These are phyloP conservation scores for Myrmecophaga tridactyla DNA, from an alignment of 2,113 vertebrate genomes.

Conservation along the genomic window DNA sequence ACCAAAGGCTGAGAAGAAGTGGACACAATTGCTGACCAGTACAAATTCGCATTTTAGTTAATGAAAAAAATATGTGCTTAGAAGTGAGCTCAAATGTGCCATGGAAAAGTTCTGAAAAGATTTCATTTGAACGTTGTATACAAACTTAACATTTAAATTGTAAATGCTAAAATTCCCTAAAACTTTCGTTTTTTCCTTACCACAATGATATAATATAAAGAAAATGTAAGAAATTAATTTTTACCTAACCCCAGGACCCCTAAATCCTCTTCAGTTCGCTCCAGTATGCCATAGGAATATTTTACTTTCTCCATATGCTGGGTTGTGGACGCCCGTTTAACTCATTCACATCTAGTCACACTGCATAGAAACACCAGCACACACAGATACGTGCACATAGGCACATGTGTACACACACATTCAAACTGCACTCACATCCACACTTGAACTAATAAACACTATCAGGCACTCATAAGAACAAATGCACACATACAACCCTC, in stretches of 20 bases:
- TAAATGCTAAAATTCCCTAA: constrained; percentile 5
- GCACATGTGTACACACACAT: not conserved
- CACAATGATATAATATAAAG: constrained; percentile 20
- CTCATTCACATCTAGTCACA: constrained; percentile 31
- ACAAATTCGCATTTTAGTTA: constrained; percentile 3
- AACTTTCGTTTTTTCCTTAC: constrained; percentile 32
- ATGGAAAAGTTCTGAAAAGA: constrained; percentile 28
- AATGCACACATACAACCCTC: not conserved
- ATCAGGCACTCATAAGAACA: not conserved
- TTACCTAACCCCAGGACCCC: not conserved
- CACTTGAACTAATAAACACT: constrained; percentile 27
- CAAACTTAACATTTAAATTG: constrained; percentile 41
- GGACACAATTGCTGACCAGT: not conserved
- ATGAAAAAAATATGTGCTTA: constrained; percentile 40
- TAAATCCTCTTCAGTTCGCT: constrained; percentile 39
- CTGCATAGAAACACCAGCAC: not conserved
- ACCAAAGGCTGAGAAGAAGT: constrained; percentile 51
- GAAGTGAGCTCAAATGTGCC: constrained; percentile 34
- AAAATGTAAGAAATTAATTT: constrained; percentile 53
- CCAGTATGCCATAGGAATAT: not conserved
- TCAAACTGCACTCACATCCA: constrained; percentile 34
- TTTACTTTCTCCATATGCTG: constrained; percentile 26
- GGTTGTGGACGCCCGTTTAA: not conserved
- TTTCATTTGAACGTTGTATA: constrained; percentile 40
- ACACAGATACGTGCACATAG: not conserved